These are phyloP conservation scores for Notothenia coriiceps DNA, from an alignment of 2,113 vertebrate species.

Conservation along the genomic window DNA sequence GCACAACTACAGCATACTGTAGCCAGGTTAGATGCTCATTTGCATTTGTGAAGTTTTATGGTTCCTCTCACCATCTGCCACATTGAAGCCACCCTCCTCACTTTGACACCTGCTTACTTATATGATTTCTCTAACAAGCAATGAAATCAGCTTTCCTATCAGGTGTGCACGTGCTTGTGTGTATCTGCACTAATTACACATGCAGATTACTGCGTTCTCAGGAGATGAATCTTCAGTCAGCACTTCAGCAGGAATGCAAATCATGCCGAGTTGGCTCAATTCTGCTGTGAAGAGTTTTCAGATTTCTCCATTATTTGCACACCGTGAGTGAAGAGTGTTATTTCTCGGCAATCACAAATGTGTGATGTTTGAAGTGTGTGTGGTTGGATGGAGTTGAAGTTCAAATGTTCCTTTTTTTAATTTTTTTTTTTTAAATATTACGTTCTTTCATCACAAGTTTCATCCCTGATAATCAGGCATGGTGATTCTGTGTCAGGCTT, in stretches of 20 bases:
- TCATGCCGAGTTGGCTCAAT: constrained; percentile 44
- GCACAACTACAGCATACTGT: neutral
- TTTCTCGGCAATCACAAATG: constrained; percentile 32
- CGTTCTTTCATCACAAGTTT: neutral
- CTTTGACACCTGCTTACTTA: constrained; percentile 29
- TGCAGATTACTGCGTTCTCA: constrained; percentile 56
- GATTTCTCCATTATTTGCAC: constrained; percentile 54
- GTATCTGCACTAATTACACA: constrained; percentile 55
- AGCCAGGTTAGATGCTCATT: constrained; percentile 12
- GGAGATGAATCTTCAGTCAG: constrained; percentile 60
- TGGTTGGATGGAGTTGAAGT: neutral
- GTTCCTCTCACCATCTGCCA: constrained; percentile 19
- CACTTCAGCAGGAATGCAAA: constrained; percentile 70
- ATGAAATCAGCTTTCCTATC: constrained; percentile 45
- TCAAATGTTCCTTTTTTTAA: constrained; percentile 8
- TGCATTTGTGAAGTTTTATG: constrained; percentile 21
- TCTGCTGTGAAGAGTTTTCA: constrained; percentile 42
- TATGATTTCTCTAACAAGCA: constrained; percentile 41
- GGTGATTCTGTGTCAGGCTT: neutral
- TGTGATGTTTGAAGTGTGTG: neutral
- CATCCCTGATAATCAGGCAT: neutral
- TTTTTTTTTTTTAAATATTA: neutral
- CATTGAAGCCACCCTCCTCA: constrained; percentile 13
- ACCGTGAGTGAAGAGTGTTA: constrained; percentile 26
- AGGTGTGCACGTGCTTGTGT: constrained; percentile 26